These are phyloP conservation scores for Halocynthia roretzi DNA, from an alignment of 23 tunicate genomes.

Conservation along the genomic window DNA sequence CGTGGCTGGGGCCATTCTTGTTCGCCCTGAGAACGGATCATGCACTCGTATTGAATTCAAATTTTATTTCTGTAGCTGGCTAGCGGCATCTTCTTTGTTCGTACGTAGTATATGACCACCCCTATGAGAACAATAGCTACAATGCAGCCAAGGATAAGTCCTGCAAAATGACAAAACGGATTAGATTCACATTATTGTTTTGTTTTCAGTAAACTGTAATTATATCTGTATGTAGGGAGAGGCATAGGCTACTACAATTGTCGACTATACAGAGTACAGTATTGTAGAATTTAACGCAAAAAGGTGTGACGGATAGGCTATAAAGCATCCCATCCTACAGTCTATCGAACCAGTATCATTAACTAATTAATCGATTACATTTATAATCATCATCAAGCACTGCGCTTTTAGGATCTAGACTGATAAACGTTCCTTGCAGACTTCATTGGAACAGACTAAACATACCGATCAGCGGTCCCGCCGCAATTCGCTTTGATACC, in stretches of 20 bases:
- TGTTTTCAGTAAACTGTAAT: no score
- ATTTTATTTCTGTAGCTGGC: constrained; percentile 40
- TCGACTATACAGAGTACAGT: background rate
- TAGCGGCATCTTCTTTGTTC: constrained; percentile 17
- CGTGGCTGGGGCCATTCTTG: no score
- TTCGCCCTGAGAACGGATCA: no score
- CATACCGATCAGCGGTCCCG: constrained; percentile 78
- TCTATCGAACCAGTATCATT: background rate
- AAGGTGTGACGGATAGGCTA: background rate
- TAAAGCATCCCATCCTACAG: background rate
- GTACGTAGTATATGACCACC: constrained; percentile 21
- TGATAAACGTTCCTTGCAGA: background rate
- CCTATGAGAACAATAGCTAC: constrained; percentile 37
- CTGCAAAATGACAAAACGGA: constrained; percentile 26
- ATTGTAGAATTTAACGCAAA: background rate
- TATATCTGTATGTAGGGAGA: no score
- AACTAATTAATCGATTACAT: background rate
- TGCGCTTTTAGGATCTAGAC: background rate
- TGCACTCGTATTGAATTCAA: background rate
- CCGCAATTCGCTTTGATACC: constrained; percentile 32
- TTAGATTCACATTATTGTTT: background rate
- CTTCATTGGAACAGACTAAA: constrained; percentile 23
- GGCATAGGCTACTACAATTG: background rate
- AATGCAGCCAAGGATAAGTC: constrained; percentile 34
- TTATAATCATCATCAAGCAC: background rate